A percentile compares a stretch with the other conserved stretches of the same genome.
phyloP scores from a whole-genome alignment of 2,888 invertebrate species.

The Eupithecia centaureata region DNA sequence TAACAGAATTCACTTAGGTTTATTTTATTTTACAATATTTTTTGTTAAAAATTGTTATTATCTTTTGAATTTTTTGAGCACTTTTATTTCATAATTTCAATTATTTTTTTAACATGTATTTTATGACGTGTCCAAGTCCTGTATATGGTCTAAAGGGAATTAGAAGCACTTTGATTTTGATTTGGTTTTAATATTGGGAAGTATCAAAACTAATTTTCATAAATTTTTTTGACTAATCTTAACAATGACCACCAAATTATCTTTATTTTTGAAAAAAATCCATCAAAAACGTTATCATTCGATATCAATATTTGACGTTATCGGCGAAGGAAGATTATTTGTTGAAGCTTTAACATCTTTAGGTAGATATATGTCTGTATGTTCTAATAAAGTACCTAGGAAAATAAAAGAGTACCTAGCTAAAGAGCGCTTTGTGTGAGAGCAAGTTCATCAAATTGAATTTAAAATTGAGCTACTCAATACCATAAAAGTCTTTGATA shows the following conservation, averaged over 20 bases:
- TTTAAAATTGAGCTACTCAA: background rate
- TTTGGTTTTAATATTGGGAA: background rate
- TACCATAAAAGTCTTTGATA: no score
- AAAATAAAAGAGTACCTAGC: background rate
- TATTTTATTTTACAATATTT: no score
- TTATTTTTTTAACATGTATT: no score
- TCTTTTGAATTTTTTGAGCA: no score
- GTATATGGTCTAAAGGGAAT: no score
- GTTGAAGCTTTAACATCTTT: background rate
- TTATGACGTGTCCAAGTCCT: no score
- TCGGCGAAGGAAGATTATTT: background rate
- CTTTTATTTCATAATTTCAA: no score
- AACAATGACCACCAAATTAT: background rate
- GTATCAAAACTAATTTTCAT: background rate
- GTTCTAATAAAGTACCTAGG: background rate
- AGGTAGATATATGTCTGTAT: background rate
- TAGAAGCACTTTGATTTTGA: no score
- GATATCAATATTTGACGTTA: constrained; percentile 6
- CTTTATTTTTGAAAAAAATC: background rate
- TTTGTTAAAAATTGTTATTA: no score
- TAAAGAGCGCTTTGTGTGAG: background rate
- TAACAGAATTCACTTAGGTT: no score
- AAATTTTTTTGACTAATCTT: background rate
- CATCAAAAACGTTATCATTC: background rate
- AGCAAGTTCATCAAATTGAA: background rate